Evolutionary conservation across 2,113 vertebrate genomes (phyloP).

Genomic region (Chamaetylas fuelleborni): DNA sequence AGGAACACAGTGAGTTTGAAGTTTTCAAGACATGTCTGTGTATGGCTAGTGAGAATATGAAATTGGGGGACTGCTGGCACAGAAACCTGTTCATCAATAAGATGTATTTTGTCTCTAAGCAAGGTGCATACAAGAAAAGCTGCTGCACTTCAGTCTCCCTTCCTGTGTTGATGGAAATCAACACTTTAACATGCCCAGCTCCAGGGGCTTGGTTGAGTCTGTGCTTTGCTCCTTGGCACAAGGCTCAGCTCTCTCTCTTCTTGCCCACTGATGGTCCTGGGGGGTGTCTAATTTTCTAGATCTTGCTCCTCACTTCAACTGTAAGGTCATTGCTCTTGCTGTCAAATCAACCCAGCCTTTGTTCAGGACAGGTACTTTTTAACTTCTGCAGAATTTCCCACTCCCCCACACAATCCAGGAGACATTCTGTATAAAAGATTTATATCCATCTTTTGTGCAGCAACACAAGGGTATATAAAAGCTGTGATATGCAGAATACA

Average conservation of each 20-base stretch:
- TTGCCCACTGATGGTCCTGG: fast-evolving
- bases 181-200: not conserved
- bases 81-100: not conserved
- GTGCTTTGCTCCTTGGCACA: not conserved
- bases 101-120: not conserved
- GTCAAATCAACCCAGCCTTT: not conserved
- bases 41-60: not conserved
- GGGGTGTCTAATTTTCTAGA: not conserved
- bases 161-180: not conserved
- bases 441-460: constrained; percentile 1
- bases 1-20: not conserved
- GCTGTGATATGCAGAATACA: not conserved
- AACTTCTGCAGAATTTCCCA: constrained; percentile 13
- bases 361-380: not conserved
- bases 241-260: not conserved
- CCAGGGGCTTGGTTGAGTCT: fast-evolving
- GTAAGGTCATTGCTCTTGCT: not conserved
- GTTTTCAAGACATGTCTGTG: not conserved
- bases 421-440: constrained; percentile 28
- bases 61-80: not conserved
- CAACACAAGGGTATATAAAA: constrained; percentile 19
- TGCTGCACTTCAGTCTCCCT: not conserved
- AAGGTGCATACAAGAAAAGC: not conserved
- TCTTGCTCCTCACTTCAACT: not conserved
- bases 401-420: not conserved